phyloP scores from a whole-genome alignment of 37 sponge, comb jelly and placozoan genomes.

The Diacarnus erythraeanus region DNA sequence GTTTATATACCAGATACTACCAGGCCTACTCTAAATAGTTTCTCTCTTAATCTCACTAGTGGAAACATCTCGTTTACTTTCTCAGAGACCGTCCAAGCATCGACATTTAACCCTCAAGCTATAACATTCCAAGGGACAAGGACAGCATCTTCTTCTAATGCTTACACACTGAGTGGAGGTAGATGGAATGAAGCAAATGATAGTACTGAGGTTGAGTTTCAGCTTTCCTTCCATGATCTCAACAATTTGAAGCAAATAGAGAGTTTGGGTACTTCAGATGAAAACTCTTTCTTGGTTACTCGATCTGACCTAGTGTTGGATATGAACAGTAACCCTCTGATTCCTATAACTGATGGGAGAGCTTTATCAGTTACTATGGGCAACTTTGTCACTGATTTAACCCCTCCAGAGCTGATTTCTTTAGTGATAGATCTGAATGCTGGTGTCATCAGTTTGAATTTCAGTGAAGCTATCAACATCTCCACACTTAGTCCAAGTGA shows the following conservation, averaged over 20 bases:
- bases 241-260: slow-evolving; percentile 71
- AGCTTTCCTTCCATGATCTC: slow-evolving; percentile 63
- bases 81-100: slow-evolving; percentile 79
- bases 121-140: slow-evolving; percentile 40
- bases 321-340: slow-evolving; percentile 52
- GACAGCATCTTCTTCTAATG: background rate
- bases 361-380: slow-evolving; percentile 20
- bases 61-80: slow-evolving; percentile 67
- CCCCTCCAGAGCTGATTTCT: slow-evolving; percentile 49
- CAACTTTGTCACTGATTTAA: slow-evolving; percentile 33
- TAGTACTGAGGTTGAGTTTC: slow-evolving; percentile 34
- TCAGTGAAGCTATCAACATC: slow-evolving; percentile 85
- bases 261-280: slow-evolving; percentile 49
- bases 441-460: slow-evolving; percentile 68
- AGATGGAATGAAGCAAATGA: slow-evolving; percentile 2
- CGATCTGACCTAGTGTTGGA: slow-evolving; percentile 53
- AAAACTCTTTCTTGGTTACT: slow-evolving; percentile 59
- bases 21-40: slow-evolving; percentile 58
- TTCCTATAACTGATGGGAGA: slow-evolving; percentile 18
- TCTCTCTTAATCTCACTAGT: slow-evolving; percentile 68
- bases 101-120: slow-evolving; percentile 47
- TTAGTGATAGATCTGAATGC: slow-evolving; percentile 73
- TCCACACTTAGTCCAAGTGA: slow-evolving; percentile 54
- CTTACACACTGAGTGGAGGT: slow-evolving; percentile 71
- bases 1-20: slow-evolving; percentile 74